Conservation (phyloP, 2,888 invertebrate species). For the Cryptocheilus praepositus region DNA sequence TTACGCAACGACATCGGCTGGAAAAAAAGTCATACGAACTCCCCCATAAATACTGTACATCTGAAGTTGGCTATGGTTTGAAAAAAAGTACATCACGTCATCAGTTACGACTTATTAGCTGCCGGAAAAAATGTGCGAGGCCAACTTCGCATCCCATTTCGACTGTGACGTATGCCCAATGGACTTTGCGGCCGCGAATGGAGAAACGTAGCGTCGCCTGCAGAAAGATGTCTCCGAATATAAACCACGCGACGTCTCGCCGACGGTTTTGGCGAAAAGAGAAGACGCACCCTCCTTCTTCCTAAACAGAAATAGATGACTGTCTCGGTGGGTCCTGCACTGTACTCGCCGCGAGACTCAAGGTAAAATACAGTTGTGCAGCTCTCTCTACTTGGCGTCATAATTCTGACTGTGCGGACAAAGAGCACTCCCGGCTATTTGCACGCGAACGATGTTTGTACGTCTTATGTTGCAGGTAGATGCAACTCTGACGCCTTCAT, state of each 20-base stretch:
- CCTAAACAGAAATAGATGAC: conserved; percentile 28
- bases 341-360: conserved; percentile 17
- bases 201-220: too few relatives aligned
- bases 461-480: conserved; percentile 15
- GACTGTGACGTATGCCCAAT: too few relatives aligned
- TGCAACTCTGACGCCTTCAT: conserved; percentile 24
- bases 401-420: conserved; percentile 9
- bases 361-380: conserved; percentile 33
- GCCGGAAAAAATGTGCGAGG: too few relatives aligned
- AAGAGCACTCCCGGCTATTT: conserved; percentile 33
- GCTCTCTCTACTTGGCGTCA: conserved; percentile 23
- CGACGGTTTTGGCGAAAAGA: conserved; percentile 7
- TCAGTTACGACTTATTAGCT: too few relatives aligned
- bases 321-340: neutral
- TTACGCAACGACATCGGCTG: too few relatives aligned
- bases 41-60: too few relatives aligned
- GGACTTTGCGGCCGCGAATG: too few relatives aligned
- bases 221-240: conserved; percentile 8
- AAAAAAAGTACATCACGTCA: too few relatives aligned
- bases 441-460: conserved; percentile 14
- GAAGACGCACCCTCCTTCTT: conserved; percentile 23
- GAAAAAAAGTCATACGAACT: too few relatives aligned
- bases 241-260: neutral
- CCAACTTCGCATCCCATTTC: too few relatives aligned
- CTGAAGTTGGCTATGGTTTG: too few relatives aligned